Percentiles rank a stretch among this genome's conserved stretches.
Evolutionary conservation across 1,140 invertebrate species (phyloP).

Genomic region (Papilio xuthus): DNA sequence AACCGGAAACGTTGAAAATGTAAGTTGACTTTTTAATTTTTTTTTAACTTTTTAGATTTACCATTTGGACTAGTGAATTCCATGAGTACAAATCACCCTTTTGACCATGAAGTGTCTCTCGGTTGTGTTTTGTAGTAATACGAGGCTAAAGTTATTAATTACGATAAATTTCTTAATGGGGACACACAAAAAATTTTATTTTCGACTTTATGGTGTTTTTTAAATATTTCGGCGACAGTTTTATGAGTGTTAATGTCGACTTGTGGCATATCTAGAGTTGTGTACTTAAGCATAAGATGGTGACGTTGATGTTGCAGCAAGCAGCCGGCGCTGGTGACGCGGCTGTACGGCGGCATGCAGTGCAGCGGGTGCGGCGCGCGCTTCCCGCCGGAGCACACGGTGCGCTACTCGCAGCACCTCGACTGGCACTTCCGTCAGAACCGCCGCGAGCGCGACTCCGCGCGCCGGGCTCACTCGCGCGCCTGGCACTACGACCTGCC

Average conservation of each 20-base stretch:
- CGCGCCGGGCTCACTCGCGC: slow-evolving; percentile 90
- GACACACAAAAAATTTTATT: too few relatives aligned
- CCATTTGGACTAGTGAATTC: too few relatives aligned
- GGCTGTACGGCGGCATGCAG: slow-evolving; percentile 94
- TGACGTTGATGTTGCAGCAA: slow-evolving; percentile 71
- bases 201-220: too few relatives aligned
- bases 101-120: too few relatives aligned
- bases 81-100: too few relatives aligned
- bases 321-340: slow-evolving; percentile 85
- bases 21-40: slow-evolving; percentile 75
- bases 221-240: too few relatives aligned
- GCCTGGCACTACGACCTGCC: slow-evolving; percentile 94
- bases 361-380: slow-evolving; percentile 96
- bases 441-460: slow-evolving; percentile 91
- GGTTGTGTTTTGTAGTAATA: too few relatives aligned
- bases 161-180: too few relatives aligned
- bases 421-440: slow-evolving; percentile 99
- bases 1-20: slow-evolving; percentile 89
- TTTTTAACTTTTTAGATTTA: background rate
- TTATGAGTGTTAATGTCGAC: too few relatives aligned
- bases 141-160: too few relatives aligned
- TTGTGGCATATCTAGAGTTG: too few relatives aligned
- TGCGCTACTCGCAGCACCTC: slow-evolving; percentile 94
- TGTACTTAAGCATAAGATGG: too few relatives aligned
- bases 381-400: slow-evolving; percentile 93